Conservation (phyloP, 2,888 invertebrate genomes). For the Lordiphosa fenestrarum region DNA sequence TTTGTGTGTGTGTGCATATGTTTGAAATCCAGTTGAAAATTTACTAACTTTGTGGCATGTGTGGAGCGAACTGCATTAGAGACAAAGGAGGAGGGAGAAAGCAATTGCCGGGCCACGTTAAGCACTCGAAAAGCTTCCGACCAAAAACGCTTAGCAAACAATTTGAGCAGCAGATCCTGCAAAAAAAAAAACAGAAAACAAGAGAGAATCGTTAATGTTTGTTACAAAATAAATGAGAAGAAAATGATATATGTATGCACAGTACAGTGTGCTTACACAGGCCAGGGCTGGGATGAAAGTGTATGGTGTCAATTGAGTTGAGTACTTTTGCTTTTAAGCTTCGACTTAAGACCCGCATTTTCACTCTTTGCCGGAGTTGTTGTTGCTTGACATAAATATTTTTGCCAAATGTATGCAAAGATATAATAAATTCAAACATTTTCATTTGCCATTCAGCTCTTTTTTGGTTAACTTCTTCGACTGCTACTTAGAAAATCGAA, state of each 20-base stretch:
- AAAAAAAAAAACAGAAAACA: conserved; percentile 17
- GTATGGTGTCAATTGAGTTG: too few species aligned
- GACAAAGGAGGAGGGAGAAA: conserved; percentile 5
- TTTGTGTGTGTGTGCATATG: conserved; percentile 26
- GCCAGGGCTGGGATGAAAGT: too few species aligned
- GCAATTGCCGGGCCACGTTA: conserved; percentile 9
- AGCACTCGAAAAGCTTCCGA: conserved; percentile 19
- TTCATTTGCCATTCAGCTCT: too few species aligned
- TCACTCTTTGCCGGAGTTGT: too few species aligned
- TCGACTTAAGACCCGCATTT: too few species aligned
- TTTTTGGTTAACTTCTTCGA: too few species aligned
- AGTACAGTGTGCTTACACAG: not conserved
- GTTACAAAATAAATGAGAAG: conserved; percentile 11
- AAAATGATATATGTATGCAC: conserved; percentile 6
- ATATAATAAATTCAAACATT: too few species aligned
- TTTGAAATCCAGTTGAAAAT: conserved; percentile 55
- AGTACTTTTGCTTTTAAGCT: too few species aligned
- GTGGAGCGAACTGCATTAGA: conserved; percentile 47
- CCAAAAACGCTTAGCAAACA: conserved; percentile 34
- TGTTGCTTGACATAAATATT: too few species aligned
- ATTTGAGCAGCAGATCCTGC: conserved; percentile 29
- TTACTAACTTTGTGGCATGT: conserved; percentile 50
- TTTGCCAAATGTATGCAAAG: too few species aligned
- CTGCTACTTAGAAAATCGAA: too few species aligned
- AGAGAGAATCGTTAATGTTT: conserved; percentile 2